A percentile compares a stretch with the other conserved stretches of the same genome.
phyloP scores from a whole-genome alignment of 2,888 invertebrate species.

The Hetaerina titia region DNA sequence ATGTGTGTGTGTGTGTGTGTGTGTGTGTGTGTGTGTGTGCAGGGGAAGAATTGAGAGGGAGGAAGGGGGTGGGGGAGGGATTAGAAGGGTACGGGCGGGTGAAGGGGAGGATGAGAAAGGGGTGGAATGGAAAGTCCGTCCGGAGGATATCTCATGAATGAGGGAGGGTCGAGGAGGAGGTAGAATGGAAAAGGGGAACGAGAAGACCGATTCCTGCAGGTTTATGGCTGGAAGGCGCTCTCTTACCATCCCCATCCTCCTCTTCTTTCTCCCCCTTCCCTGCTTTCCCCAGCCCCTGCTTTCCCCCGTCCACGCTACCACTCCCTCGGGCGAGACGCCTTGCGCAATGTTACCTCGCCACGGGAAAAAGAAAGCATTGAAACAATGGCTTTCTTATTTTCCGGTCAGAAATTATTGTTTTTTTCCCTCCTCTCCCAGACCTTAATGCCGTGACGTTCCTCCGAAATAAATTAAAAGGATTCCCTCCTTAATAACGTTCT shows the following conservation, averaged over 20 bases:
- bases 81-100: not conserved
- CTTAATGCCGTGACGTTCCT: not conserved
- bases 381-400: not conserved
- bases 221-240: not conserved
- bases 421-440: not conserved
- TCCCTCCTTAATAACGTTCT: not conserved
- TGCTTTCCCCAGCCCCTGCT: not conserved
- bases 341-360: not conserved
- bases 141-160: not conserved
- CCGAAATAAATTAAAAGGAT: slow-evolving; percentile 20
- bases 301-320: too few relatives aligned
- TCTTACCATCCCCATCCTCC: not conserved
- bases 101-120: not conserved
- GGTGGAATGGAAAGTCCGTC: not conserved
- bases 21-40: too few relatives aligned
- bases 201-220: not conserved
- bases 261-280: not conserved
- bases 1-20: too few relatives aligned
- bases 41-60: not conserved
- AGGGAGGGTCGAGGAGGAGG: not conserved
- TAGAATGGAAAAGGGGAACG: not conserved
- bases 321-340: not conserved
- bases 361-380: not conserved
- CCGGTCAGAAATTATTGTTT: slow-evolving; percentile 30
- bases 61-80: not conserved